A percentile compares a stretch with the other conserved stretches of the same genome.
Conservation (phyloP, 2,888 invertebrate species). For the Sphaeridia pumilis region DNA sequence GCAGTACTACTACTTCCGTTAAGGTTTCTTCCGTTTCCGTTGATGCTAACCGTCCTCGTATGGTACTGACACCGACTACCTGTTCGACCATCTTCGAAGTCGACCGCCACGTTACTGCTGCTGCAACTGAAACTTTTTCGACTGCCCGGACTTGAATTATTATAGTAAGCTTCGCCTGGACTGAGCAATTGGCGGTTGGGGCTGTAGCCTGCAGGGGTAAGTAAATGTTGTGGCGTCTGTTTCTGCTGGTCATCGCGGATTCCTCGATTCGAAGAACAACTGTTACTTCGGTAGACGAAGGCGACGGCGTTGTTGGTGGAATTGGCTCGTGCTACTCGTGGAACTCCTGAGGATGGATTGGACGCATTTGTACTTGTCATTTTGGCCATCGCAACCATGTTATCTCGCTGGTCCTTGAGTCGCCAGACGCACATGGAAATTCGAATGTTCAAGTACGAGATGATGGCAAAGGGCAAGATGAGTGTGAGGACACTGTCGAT, state of each 20-base stretch:
- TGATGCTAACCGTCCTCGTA: background rate
- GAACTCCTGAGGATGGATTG: background rate
- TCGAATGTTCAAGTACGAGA: slow-evolving; percentile 56
- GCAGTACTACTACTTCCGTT: slow-evolving; percentile 4
- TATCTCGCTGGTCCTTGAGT: slow-evolving; percentile 33
- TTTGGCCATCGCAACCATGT: slow-evolving; percentile 23
- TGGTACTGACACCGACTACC: slow-evolving; percentile 9
- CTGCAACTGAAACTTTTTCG: background rate
- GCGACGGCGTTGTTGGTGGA: slow-evolving; percentile 1
- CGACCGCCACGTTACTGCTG: slow-evolving; percentile 7
- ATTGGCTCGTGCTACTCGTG: background rate
- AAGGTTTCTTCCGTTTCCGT: background rate
- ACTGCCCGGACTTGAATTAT: background rate
- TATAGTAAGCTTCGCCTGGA: background rate
- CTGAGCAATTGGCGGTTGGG: background rate
- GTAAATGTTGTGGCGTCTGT: background rate
- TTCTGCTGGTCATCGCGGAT: background rate
- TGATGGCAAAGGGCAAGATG: slow-evolving; percentile 57
- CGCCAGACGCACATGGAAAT: slow-evolving; percentile 58
- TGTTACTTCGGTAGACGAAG: slow-evolving; percentile 11
- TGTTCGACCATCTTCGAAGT: slow-evolving; percentile 7
- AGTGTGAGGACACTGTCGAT: slow-evolving; percentile 62
- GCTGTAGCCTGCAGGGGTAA: background rate
- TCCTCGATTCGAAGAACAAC: too few species aligned
- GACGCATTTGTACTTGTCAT: slow-evolving; percentile 1